Conservation (phyloP, 2,888 invertebrate genomes). For the Ophion slaviceki region DNA sequence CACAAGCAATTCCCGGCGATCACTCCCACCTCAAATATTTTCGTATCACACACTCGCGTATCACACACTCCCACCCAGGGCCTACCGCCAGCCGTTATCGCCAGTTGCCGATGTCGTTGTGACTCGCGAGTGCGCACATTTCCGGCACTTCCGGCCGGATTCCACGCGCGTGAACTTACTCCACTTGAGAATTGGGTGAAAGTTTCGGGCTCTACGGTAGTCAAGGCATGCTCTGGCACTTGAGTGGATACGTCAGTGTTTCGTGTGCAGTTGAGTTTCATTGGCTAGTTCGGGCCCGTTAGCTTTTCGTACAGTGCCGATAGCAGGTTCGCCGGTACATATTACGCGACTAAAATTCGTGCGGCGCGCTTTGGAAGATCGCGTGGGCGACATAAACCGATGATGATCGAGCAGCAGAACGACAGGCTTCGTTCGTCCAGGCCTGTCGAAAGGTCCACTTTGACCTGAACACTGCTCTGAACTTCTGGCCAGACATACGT, state of each 20-base stretch:
- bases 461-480: slow-evolving; percentile 26
- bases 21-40: not conserved
- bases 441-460: slow-evolving; percentile 24
- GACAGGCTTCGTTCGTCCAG: slow-evolving; percentile 48
- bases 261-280: not conserved
- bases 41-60: too few relatives aligned
- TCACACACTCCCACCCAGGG: not conserved
- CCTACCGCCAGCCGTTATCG: slow-evolving; percentile 39
- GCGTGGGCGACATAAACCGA: not conserved
- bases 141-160: slow-evolving; percentile 63
- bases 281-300: not conserved
- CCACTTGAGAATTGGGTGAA: not conserved
- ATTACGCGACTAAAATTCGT: not conserved
- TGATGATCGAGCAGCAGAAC: slow-evolving; percentile 28
- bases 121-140: slow-evolving; percentile 27
- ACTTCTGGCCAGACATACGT: not conserved
- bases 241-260: not conserved
- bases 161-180: slow-evolving; percentile 35
- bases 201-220: not conserved
- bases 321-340: not conserved
- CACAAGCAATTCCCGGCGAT: slow-evolving; percentile 16
- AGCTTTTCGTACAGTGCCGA: not conserved
- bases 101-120: slow-evolving; percentile 16
- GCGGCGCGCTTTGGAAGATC: not conserved
- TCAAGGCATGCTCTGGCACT: not conserved